Percentiles rank a stretch among this genome's conserved stretches.
Conservation (phyloP, 1,140 invertebrate genomes). For the Eupeodes corollae region DNA sequence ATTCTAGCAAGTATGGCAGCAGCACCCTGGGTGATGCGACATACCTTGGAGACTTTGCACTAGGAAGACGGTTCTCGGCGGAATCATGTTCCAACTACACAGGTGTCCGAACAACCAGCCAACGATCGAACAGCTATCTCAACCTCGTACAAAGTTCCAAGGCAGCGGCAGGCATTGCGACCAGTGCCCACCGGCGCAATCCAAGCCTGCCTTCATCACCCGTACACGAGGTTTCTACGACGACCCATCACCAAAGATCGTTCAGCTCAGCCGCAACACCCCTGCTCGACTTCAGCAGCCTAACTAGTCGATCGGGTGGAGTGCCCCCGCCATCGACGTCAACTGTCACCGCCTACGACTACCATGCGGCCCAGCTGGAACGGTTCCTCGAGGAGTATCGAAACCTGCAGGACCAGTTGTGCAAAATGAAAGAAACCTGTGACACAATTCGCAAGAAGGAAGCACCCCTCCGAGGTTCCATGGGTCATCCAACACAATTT, state of each 20-base stretch:
- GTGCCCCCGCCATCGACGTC: constrained; percentile 32
- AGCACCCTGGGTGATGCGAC: constrained; percentile 30
- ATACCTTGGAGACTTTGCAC: constrained; percentile 30
- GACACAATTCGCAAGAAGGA: constrained; percentile 49
- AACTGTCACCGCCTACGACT: constrained; percentile 50
- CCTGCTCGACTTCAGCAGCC: constrained; percentile 26
- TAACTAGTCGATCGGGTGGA: constrained; percentile 20
- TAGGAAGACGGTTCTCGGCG: constrained; percentile 28
- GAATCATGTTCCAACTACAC: constrained; percentile 31
- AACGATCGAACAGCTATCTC: constrained; percentile 32
- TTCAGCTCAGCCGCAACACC: constrained; percentile 33
- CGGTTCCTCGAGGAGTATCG: constrained; percentile 65
- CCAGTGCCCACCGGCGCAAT: constrained; percentile 8
- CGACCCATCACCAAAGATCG: constrained; percentile 25
- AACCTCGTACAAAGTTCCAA: constrained; percentile 30
- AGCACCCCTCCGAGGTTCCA: constrained; percentile 30
- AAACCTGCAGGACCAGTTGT: constrained; percentile 59
- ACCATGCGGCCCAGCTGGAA: constrained; percentile 62
- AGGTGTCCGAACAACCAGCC: constrained; percentile 23
- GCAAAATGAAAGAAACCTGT: constrained; percentile 64
- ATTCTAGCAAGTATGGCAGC: constrained; percentile 35
- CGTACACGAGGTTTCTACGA: constrained; percentile 10
- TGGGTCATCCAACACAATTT: constrained; percentile 32
- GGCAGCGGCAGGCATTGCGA: constrained; percentile 15
- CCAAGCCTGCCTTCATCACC: constrained; percentile 30